phyloP scores from a whole-genome alignment of 2,888 invertebrate species.

The Escarpia spicata region DNA sequence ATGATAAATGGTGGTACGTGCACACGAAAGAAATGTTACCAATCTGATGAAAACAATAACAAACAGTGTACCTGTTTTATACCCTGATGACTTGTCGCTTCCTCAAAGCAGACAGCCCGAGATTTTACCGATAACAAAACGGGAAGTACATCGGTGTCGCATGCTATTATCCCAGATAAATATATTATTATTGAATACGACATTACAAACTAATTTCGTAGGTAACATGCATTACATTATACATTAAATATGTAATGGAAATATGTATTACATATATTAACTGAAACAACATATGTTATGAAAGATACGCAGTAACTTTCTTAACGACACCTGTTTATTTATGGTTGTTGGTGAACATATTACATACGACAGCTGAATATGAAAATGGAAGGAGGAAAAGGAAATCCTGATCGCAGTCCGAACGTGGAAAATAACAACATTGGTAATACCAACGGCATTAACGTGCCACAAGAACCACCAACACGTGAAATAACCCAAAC shows the following conservation, averaged over 20 bases:
- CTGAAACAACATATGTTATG: background rate
- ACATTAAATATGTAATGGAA: background rate
- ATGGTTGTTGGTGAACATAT: background rate
- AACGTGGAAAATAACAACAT: background rate
- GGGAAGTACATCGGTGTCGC: slow-evolving; percentile 9
- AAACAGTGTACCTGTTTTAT: background rate
- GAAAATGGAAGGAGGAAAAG: background rate
- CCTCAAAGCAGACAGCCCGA: slow-evolving; percentile 16
- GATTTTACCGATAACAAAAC: slow-evolving; percentile 7
- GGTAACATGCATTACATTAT: background rate
- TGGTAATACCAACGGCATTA: background rate
- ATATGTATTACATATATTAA: background rate
- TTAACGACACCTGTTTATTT: background rate
- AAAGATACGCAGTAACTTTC: background rate
- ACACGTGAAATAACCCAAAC: slow-evolving; percentile 44
- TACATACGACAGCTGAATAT: background rate
- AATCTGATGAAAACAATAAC: background rate
- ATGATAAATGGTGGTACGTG: background rate
- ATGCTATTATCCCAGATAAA: background rate
- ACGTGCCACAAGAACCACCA: slow-evolving; percentile 20
- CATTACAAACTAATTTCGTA: background rate
- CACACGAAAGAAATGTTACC: background rate
- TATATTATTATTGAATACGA: background rate
- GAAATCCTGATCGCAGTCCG: background rate
- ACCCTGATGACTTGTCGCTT: background rate